These are phyloP conservation scores for Argyrosomus japonicus DNA, from an alignment of 2,113 vertebrate species.

Conservation along the genomic window DNA sequence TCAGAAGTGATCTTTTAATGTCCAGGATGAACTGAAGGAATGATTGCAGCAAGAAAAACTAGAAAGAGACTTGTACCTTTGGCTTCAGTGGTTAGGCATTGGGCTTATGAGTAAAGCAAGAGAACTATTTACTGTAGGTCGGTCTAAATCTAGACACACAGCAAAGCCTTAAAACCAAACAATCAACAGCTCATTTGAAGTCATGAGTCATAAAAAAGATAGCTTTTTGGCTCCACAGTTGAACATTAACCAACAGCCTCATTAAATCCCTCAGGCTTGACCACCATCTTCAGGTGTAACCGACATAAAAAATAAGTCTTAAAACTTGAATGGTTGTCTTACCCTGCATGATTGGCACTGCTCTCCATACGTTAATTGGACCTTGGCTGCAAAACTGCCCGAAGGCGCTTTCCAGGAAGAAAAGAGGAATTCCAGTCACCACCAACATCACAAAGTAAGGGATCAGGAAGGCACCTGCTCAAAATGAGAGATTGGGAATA, in stretches of 20 bases:
- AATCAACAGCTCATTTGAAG: constrained; percentile 1
- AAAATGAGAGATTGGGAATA: background rate
- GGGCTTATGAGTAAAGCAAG: background rate
- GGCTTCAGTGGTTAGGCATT: no score
- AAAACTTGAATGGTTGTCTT: constrained; percentile 23
- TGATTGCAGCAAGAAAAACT: no score
- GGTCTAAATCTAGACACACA: background rate
- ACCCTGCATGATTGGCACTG: no score
- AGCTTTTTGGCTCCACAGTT: background rate
- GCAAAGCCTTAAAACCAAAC: background rate
- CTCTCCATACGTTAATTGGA: no score
- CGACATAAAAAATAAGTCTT: background rate
- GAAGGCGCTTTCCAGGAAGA: no score
- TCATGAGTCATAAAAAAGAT: background rate
- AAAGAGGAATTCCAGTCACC: constrained; percentile 90
- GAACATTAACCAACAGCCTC: constrained; percentile 31
- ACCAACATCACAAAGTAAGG: constrained; percentile 97
- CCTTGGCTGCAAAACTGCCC: no score
- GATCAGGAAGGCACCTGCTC: constrained; percentile 91
- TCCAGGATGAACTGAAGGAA: no score
- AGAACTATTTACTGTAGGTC: background rate
- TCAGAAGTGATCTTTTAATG: no score
- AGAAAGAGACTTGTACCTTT: no score
- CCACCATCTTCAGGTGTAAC: background rate
- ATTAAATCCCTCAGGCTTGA: background rate